These are phyloP conservation scores for Cartodere bifasciata DNA, from an alignment of 2,888 invertebrate species.

Conservation along the genomic window DNA sequence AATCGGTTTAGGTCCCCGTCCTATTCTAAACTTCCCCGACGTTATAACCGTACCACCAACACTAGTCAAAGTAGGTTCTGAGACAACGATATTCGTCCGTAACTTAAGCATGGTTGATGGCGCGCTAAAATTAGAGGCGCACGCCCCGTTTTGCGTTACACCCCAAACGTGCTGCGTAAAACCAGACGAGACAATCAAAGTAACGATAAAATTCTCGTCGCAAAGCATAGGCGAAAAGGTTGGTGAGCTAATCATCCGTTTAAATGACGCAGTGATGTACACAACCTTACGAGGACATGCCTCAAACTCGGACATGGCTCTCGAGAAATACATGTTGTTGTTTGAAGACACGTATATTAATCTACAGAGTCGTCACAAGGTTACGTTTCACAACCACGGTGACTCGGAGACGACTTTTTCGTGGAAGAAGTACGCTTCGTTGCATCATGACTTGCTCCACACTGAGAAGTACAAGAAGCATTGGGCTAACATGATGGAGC, in stretches of 20 bases:
- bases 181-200: conserved; percentile 37
- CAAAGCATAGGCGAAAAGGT: too few relatives aligned
- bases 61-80: conserved; percentile 40
- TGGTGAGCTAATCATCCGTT: too few relatives aligned
- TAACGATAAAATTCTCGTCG: conserved; percentile 41
- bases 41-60: conserved; percentile 37
- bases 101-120: conserved; percentile 42
- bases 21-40: conserved; percentile 48
- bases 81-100: conserved; percentile 39
- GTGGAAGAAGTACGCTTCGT: conserved; percentile 42
- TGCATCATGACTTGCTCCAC: conserved; percentile 31
- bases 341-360: conserved; percentile 48
- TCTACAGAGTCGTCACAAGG: conserved; percentile 38
- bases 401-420: conserved; percentile 40
- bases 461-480: conserved; percentile 19
- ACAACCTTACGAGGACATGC: too few relatives aligned
- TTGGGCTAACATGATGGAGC: conserved; percentile 21
- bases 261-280: too few relatives aligned
- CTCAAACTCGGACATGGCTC: conserved; percentile 36
- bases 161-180: conserved; percentile 41
- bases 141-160: conserved; percentile 38
- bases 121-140: conserved; percentile 35
- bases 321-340: conserved; percentile 39
- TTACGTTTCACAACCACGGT: conserved; percentile 44
- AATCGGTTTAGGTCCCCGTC: conserved; percentile 44